A percentile compares a stretch with the other conserved stretches of the same genome.
These are phyloP conservation scores for Himalopsyche phryganea DNA, from an alignment of 1,140 invertebrate species.

Conservation along the genomic window DNA sequence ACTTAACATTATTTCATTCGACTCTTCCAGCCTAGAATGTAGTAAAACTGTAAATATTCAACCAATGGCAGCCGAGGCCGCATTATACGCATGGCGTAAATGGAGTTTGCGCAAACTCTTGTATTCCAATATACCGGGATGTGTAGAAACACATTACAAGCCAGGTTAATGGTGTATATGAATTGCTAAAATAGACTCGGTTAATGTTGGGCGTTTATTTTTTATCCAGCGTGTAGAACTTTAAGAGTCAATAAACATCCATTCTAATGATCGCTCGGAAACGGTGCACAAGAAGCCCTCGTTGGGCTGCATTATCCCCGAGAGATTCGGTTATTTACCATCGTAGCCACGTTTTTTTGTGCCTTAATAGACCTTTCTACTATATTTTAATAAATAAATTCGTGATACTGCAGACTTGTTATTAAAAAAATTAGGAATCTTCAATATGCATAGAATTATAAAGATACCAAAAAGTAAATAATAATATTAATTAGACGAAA, in stretches of 20 bases:
- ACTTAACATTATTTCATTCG: too few species aligned
- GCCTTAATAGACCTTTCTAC: too few species aligned
- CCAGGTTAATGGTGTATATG: constrained; percentile 28
- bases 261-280: not conserved
- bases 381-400: too few species aligned
- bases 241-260: constrained; percentile 1
- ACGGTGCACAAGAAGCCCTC: too few species aligned
- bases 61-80: not conserved
- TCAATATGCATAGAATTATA: too few species aligned
- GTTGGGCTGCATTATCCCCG: too few species aligned
- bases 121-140: constrained; percentile 2
- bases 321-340: too few species aligned
- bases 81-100: not conserved
- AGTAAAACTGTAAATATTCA: constrained; percentile 5
- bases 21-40: not conserved
- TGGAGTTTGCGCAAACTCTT: constrained; percentile 6
- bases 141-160: constrained; percentile 17
- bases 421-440: too few species aligned
- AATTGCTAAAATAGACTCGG: constrained; percentile 14
- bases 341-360: too few species aligned
- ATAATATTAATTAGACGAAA: too few species aligned
- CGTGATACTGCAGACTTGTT: too few species aligned
- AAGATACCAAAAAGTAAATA: too few species aligned
- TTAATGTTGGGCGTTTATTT: constrained; percentile 10
- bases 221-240: not conserved